phyloP scores from a whole-genome alignment of 2,797 vertebrate genomes.

The Echiichthys vipera region DNA sequence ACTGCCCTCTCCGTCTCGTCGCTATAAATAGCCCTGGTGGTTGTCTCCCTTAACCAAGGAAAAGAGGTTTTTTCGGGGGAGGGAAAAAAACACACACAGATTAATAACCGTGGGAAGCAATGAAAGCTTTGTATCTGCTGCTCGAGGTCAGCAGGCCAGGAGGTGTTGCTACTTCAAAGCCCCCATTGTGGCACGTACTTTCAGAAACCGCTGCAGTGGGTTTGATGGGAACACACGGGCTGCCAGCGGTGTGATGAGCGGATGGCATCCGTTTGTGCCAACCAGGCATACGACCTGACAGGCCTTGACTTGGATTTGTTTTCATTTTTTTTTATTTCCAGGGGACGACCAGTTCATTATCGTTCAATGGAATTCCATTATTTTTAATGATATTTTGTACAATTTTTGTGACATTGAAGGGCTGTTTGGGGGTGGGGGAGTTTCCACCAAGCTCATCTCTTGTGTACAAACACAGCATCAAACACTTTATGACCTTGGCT shows the following conservation, averaged over 20 bases:
- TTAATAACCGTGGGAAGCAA: constrained; percentile 96
- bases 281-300: constrained; percentile 12
- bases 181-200: constrained; percentile 57
- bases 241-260: constrained; percentile 40
- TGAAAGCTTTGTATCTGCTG: constrained; percentile 80
- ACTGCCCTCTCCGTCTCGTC: constrained; percentile 93
- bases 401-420: constrained; percentile 13
- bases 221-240: constrained; percentile 40
- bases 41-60: constrained; percentile 92
- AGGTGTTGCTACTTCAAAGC: constrained; percentile 80
- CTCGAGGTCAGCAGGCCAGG: constrained; percentile 78
- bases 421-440: constrained; percentile 28
- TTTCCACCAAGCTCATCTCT: constrained; percentile 50
- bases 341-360: neutral
- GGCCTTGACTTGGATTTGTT: neutral
- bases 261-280: constrained; percentile 23
- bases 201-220: constrained; percentile 43
- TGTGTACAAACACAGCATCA: constrained; percentile 37
- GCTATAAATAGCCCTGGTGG: constrained; percentile 95
- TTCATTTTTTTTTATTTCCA: neutral
- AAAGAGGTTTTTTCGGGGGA: constrained; percentile 61
- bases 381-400: constrained; percentile 1
- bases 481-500: constrained; percentile 64
- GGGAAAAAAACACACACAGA: constrained; percentile 66
- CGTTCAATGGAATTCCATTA: no score